Evolutionary conservation across 1,140 invertebrate species (phyloP).

Genomic region (Ceratosolen fusciceps): DNA sequence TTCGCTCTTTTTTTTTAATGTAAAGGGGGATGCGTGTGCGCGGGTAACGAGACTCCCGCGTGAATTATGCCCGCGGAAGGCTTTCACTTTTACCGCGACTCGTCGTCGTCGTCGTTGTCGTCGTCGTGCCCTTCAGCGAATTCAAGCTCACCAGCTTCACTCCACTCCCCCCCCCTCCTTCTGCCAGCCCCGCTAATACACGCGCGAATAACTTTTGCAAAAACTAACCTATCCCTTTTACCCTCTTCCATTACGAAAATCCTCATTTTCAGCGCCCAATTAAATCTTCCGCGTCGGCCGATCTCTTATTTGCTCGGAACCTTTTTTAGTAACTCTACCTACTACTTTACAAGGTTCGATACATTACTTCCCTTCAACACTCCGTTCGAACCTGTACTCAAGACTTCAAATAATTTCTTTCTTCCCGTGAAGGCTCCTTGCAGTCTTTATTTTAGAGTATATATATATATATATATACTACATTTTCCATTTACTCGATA

Average conservation of each 20-base stretch:
- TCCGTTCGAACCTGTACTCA: too few relatives aligned
- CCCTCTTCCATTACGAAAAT: not conserved
- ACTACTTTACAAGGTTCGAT: too few relatives aligned
- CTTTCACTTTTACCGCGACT: not conserved
- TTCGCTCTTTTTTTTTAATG: not conserved
- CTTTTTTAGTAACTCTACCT: too few relatives aligned
- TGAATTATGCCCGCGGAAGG: not conserved
- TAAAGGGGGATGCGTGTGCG: not conserved
- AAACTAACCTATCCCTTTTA: not conserved
- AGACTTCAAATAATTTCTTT: too few relatives aligned
- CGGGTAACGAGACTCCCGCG: slow-evolving; percentile 4
- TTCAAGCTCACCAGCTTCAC: not conserved
- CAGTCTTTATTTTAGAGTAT: not conserved
- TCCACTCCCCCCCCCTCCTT: not conserved
- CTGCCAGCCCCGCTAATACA: not conserved
- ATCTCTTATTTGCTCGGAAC: too few relatives aligned
- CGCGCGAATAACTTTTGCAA: not conserved
- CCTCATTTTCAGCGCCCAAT: slow-evolving; percentile 1
- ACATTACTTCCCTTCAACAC: not conserved
- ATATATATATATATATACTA: too few relatives aligned
- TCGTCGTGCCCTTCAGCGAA: not conserved
- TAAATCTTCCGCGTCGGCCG: not conserved
- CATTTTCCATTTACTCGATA: too few relatives aligned
- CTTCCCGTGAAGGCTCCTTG: too few relatives aligned
- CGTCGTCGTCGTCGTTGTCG: too few relatives aligned